Evolutionary conservation across 2,888 invertebrate genomes (phyloP).

Genomic region (Lypha dubia): DNA sequence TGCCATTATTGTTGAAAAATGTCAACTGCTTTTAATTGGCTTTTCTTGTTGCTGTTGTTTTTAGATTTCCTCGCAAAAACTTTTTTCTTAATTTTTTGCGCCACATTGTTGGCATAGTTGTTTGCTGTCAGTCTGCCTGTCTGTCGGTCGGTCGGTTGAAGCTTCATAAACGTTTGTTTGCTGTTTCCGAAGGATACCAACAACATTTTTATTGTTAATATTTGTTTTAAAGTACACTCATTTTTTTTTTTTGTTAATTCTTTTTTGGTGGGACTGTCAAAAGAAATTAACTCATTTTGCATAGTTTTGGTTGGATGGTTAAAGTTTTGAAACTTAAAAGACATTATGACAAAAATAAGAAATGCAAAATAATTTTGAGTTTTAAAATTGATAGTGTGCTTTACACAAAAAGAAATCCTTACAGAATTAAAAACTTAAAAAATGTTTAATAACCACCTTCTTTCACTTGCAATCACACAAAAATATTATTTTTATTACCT

Average conservation of each 20-base stretch:
- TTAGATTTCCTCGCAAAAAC: constrained; percentile 54
- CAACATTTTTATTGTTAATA: constrained; percentile 41
- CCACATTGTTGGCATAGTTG: constrained; percentile 42
- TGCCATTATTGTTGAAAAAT: constrained; percentile 72
- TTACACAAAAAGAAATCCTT: no score
- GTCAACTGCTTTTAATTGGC: constrained; percentile 73
- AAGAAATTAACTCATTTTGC: constrained; percentile 52
- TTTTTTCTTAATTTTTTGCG: constrained; percentile 3
- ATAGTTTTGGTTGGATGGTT: constrained; percentile 19
- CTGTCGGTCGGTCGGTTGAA: constrained; percentile 8
- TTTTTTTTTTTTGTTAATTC: neutral
- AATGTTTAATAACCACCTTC: no score
- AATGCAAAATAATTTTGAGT: constrained; percentile 1
- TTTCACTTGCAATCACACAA: neutral
- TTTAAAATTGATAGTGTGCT: neutral
- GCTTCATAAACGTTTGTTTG: constrained; percentile 8
- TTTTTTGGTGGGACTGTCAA: neutral
- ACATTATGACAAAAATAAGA: neutral
- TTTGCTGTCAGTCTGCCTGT: no score
- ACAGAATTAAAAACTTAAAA: neutral
- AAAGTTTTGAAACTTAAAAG: neutral
- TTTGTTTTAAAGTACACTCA: constrained; percentile 40
- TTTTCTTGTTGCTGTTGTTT: constrained; percentile 70
- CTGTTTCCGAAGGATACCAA: constrained; percentile 8
- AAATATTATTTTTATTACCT: constrained; percentile 42